These are phyloP conservation scores for Latrodectus elegans DNA, from an alignment of 2,888 invertebrate genomes.

Conservation along the genomic window DNA sequence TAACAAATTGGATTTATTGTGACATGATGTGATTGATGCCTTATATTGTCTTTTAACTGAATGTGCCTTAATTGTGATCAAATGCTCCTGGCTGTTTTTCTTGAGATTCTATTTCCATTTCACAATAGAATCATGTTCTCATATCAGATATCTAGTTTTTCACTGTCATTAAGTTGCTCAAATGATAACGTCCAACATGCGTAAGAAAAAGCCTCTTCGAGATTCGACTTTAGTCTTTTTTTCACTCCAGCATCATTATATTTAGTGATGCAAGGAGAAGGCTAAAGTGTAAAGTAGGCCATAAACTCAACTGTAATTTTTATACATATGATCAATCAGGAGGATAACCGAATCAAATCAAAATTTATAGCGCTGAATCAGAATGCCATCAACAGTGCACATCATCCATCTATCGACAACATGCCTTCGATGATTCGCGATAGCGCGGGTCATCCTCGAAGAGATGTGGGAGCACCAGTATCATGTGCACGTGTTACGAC, in stretches of 20 bases:
- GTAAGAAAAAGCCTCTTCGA: conserved; percentile 66
- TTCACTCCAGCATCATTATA: conserved; percentile 28
- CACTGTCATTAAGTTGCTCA: conserved; percentile 19
- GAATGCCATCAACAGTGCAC: conserved; percentile 37
- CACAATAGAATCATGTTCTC: not conserved
- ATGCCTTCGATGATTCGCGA: conserved; percentile 68
- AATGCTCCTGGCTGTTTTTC: not conserved
- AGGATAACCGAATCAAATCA: conserved; percentile 55
- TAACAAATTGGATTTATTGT: not conserved
- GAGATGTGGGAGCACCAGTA: conserved; percentile 67
- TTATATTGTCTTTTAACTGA: not conserved
- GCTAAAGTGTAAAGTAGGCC: conserved; percentile 49
- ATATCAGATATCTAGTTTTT: conserved; percentile 7
- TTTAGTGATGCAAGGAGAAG: conserved; percentile 49
- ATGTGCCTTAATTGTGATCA: not conserved
- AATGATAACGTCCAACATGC: conserved; percentile 49
- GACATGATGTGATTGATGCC: not conserved
- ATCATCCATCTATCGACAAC: conserved; percentile 13
- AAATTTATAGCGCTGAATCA: conserved; percentile 46
- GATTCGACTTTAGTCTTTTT: conserved; percentile 55
- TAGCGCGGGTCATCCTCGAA: conserved; percentile 59
- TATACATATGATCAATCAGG: conserved; percentile 68
- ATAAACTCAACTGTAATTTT: conserved; percentile 8
- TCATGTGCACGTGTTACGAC: conserved; percentile 66
- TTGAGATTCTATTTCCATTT: not conserved